Evolutionary conservation across 2,888 invertebrate species (phyloP), one percentile per base, ranked within the genome.

Genomic region (Dryococelus australis): DNA sequence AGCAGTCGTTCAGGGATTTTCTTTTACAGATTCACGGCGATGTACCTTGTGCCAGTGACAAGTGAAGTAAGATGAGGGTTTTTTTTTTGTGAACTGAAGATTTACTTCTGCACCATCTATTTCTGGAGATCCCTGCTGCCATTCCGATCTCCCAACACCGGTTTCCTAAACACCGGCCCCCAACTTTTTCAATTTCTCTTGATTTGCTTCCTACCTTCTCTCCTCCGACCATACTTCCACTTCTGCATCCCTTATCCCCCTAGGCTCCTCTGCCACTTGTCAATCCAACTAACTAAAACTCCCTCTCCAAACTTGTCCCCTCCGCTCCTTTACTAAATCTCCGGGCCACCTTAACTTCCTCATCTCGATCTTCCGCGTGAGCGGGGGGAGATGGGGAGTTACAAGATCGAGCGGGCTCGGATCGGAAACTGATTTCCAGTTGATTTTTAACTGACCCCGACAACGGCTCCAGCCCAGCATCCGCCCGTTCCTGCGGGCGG

Each of bases 241-340:
- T 27, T 43, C 43, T 83, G 83, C 83, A 53, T 35, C 86, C 79
- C 84, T 79, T 78, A 78, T 81, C 35, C 81, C 35, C 81, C 28
- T 65, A 35, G 27, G 43, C 85, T 51, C 80, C 84, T 86, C 65
- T 87, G 53, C 86, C 85, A 85, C 87, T 85, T 86, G 85, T 88
- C 88, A 88, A 88, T 88, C 88, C 86, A 87, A 86, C 88, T 88
- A 87, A 87, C 86, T 88, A 87, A 88, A 88, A 88, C 86, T 88
- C 85, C 87, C 81, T 87, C 87, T 85, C 85, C 47, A 80, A 85
- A 85, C 87, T 84, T 84, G 20, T 53, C 27, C 85, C 47, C 35
- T 86, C 65, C 86, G 4, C 27, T 24, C 43, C 51, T 35, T 83
- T 35, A 83, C 35, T 24, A 16, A 65, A 12, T 51, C 43, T 5